Conservation (phyloP, 2,797 vertebrate genomes). For the Tragopan temminckii region DNA sequence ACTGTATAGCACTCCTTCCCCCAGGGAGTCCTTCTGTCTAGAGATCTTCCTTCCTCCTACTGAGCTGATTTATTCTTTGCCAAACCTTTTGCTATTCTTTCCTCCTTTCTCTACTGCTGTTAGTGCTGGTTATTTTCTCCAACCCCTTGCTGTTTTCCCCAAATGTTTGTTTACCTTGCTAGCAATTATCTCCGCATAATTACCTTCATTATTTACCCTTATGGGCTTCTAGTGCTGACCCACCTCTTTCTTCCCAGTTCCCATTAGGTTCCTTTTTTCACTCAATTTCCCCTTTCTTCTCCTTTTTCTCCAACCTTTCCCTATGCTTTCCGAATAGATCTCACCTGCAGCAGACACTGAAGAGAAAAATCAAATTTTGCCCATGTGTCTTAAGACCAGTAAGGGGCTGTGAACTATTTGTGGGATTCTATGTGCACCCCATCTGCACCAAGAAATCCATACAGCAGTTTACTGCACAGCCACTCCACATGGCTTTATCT, state of each 20-base stretch:
- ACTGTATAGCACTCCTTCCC: not conserved
- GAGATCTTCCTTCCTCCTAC: not conserved
- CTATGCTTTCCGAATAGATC: not conserved
- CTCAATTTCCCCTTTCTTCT: not conserved
- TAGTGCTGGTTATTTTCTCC: not conserved
- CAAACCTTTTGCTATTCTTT: not conserved
- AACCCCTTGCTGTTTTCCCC: not conserved
- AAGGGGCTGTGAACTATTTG: not conserved
- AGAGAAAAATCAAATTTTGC: not conserved
- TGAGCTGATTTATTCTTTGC: not conserved
- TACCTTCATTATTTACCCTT: not conserved
- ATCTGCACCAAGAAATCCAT: fast-evolving
- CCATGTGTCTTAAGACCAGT: not conserved
- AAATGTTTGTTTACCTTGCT: not conserved
- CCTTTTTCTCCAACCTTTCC: not conserved
- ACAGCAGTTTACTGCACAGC: not conserved
- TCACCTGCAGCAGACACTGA: not conserved
- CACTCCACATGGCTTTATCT: not conserved
- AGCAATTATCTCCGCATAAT: not conserved
- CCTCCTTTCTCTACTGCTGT: not conserved
- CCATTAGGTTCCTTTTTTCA: too few species aligned
- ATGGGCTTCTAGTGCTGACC: not conserved
- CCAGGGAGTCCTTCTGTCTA: not conserved
- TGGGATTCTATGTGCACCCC: fast-evolving
- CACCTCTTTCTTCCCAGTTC: not conserved